Base-by-base conservation (phyloP, 2,797 vertebrate genomes). In the Gymnodraco acuticeps region DNA sequence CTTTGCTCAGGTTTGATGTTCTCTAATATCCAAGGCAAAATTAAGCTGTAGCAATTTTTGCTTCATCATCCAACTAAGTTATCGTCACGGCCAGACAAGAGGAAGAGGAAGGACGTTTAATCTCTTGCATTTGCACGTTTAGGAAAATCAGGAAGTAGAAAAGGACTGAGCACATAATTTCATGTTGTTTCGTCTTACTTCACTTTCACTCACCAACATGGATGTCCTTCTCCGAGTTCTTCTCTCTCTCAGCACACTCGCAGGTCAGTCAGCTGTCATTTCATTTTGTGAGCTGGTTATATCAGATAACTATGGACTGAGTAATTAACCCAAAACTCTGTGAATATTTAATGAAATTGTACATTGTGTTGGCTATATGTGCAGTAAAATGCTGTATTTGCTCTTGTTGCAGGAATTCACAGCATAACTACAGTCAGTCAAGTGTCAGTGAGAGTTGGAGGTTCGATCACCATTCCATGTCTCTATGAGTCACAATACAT, bases 381-480 rank as follows among this genome's bases (percentile, higher is more conserved):
- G 4, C 15, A 53, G 1, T 60, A 17, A 77, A 68, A 45, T 50
- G 4, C 1, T 65, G 17, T 15, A 46, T 67, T 59, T 68, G 4
- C 55, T 61, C 10, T 55, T 54, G 52, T 58, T 73, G 23, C 75
- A 87, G 88, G 86, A 69, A 53, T 62, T 69, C 1, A 63, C 20
- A 38, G 67, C 41, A 33, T 81, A 12, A 67, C 17, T 0, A 70
- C 61, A 67, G 61, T 86, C 46, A 12, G 5, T 5, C 0, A 56
- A 56, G 69, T 90, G 0, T 73, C 82, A 46, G 84, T 84, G 12
- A 71, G 42, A 2, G 4, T n/a, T 23, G 61, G 78, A 70, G 5
- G 3, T 19, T 83, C 82, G 3, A 42, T 91, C 58, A 38, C 73
- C 3, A 74, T 91, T 23, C 89, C 88, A 17, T 89, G 83, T 81